Percentiles rank a stretch among this genome's conserved stretches.
These are phyloP conservation scores for Cordilura impudica DNA, from an alignment of 2,888 invertebrate species.

Conservation along the genomic window DNA sequence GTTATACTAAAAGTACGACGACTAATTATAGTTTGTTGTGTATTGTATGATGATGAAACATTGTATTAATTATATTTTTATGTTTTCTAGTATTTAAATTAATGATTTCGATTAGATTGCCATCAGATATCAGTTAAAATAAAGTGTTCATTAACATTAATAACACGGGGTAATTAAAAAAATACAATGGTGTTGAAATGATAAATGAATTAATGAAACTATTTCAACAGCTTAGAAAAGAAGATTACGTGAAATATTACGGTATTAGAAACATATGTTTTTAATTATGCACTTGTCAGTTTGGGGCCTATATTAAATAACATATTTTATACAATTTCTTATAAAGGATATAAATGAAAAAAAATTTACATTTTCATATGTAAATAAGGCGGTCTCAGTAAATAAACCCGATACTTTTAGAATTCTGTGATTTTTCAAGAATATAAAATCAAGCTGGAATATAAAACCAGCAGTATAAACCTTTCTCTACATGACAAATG, in stretches of 20 bases:
- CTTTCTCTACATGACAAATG: too few relatives aligned
- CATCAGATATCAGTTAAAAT: background rate
- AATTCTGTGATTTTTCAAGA: too few relatives aligned
- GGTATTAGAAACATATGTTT: too few relatives aligned
- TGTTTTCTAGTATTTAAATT: background rate
- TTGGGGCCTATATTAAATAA: too few relatives aligned
- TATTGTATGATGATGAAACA: background rate
- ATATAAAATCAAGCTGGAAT: too few relatives aligned
- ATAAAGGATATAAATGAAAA: too few relatives aligned
- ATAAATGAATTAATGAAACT: background rate
- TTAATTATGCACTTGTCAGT: too few relatives aligned
- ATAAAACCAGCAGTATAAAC: too few relatives aligned
- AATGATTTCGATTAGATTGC: background rate
- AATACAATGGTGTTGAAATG: background rate
- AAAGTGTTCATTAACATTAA: background rate
- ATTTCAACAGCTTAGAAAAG: background rate
- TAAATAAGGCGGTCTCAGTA: too few relatives aligned
- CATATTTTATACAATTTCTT: too few relatives aligned
- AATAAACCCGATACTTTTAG: too few relatives aligned
- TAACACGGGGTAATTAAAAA: background rate
- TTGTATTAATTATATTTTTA: background rate
- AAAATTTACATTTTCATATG: too few relatives aligned
- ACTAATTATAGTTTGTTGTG: background rate
- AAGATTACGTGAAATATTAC: constrained; percentile 35
- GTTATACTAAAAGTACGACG: background rate